These are phyloP conservation scores for Tribolium freemani DNA, from an alignment of 2,888 invertebrate genomes.

Conservation along the genomic window DNA sequence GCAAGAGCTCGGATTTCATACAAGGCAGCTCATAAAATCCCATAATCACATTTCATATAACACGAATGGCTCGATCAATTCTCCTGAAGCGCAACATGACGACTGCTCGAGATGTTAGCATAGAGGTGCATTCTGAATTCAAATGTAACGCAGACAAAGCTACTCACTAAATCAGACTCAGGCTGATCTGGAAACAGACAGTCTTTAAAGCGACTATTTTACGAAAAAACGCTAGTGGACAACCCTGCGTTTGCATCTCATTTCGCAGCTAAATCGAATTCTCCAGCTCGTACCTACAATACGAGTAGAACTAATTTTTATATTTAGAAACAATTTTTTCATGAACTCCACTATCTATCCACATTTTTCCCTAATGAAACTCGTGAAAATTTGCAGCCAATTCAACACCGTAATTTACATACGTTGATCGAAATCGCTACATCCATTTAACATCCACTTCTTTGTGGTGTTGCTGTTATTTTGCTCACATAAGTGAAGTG, in stretches of 20 bases:
- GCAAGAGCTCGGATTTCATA: slow-evolving; percentile 29
- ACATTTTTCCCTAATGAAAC: neutral
- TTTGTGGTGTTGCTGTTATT: slow-evolving; percentile 9
- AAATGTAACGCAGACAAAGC: slow-evolving; percentile 39
- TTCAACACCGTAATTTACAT: neutral
- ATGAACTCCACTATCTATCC: no score
- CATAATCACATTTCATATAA: slow-evolving; percentile 53
- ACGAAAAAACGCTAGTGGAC: no score
- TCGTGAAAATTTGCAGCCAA: neutral
- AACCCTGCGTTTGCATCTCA: neutral
- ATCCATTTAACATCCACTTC: neutral
- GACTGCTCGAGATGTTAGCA: slow-evolving; percentile 36
- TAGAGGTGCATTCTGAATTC: slow-evolving; percentile 42
- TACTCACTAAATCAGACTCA: slow-evolving; percentile 15
- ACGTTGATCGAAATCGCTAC: neutral
- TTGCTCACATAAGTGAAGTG: neutral
- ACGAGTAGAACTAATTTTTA: no score
- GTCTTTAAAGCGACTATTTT: no score
- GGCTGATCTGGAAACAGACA: slow-evolving; percentile 5
- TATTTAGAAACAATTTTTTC: no score
- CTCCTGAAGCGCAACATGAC: slow-evolving; percentile 44
- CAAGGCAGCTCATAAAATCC: slow-evolving; percentile 50
- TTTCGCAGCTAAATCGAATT: no score
- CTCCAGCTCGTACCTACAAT: no score
- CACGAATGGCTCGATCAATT: slow-evolving; percentile 52